phyloP scores from a whole-genome alignment of 2,888 invertebrate species.

The Gandaritis pyraliata region DNA sequence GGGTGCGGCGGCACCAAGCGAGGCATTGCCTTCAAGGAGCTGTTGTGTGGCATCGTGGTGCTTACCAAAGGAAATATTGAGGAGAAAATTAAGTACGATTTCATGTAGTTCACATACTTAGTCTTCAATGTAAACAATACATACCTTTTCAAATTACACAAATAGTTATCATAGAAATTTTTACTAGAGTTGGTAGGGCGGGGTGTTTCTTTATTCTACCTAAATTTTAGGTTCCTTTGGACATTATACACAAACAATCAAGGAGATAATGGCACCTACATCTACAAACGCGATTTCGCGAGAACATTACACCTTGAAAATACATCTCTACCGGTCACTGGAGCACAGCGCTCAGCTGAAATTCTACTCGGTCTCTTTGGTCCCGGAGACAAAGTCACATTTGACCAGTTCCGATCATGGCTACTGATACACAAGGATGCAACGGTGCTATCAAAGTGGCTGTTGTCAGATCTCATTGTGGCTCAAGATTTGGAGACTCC shows the following conservation, averaged over 20 bases:
- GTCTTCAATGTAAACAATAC: slow-evolving; percentile 48
- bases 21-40: slow-evolving; percentile 92
- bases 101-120: not conserved
- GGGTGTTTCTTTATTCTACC: not conserved
- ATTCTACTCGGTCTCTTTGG: slow-evolving; percentile 73
- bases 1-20: slow-evolving; percentile 93
- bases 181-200: no score
- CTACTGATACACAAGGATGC: slow-evolving; percentile 89
- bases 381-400: slow-evolving; percentile 82
- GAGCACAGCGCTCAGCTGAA: slow-evolving; percentile 65
- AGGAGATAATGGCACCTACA: slow-evolving; percentile 86
- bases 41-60: slow-evolving; percentile 93
- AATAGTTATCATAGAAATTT: not conserved
- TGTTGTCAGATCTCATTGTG: slow-evolving; percentile 89
- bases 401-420: slow-evolving; percentile 92
- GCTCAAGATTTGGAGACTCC: slow-evolving; percentile 93
- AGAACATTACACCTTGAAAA: slow-evolving; percentile 85
- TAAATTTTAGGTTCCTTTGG: slow-evolving; percentile 88
- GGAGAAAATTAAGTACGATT: slow-evolving; percentile 90
- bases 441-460: slow-evolving; percentile 92
- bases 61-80: slow-evolving; percentile 93
- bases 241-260: slow-evolving; percentile 93
- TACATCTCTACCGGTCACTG: slow-evolving; percentile 67
- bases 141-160: not conserved
- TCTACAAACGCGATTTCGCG: slow-evolving; percentile 90